Evolutionary conservation across 2,113 vertebrate genomes (phyloP), one percentile per base, ranked within the genome.

Genomic region (Urocitellus parryii): DNA sequence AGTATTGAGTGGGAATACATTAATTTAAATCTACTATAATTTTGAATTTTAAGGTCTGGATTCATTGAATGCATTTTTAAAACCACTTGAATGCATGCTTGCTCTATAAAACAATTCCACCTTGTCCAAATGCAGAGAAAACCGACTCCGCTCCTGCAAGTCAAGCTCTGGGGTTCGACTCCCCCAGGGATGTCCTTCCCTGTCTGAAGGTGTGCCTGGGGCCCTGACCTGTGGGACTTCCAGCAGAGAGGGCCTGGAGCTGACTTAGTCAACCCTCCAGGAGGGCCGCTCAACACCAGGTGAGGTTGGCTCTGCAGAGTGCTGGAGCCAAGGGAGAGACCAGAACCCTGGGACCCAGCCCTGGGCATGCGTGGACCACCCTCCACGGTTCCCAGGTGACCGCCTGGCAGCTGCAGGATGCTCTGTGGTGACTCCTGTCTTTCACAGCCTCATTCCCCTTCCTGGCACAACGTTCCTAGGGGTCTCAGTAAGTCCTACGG

Each of bases 141-240:
- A 45, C 2, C 20, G 39, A 63, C 78, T 48, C 11, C 4, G 45
- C 4, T 20, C 9, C 37, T 42, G 5, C 2, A 12, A 24, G 39
- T 12, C 8, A 2, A 48, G 17, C 25, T 37, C 42, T 4, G 3
- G 22, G 56, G 11, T 3, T 22, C 65, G n/a, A 27, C 11, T 29
- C 8, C 18, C 22, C 48, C 7, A 1, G 0, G 0, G 20, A 17
- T 29, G 39, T 37, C 29, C 2, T 17, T 37, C 8, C 42, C 4
- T 0, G 1, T 12, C 61, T 1, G 20, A 48, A 9, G 39, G n/a
- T 7, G 9, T 32, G 25, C 61, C 42, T 25, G 37, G 51, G 56
- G 8, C 39, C 12, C 24, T 4, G 14, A 39, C 10, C 34, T 3
- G 11, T 53, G 16, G 25, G 42, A 8, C 17, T 80, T 8, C 27